Evolutionary conservation across 1,140 invertebrate species (phyloP).

Genomic region (silkworm (Bombyx mori)): DNA sequence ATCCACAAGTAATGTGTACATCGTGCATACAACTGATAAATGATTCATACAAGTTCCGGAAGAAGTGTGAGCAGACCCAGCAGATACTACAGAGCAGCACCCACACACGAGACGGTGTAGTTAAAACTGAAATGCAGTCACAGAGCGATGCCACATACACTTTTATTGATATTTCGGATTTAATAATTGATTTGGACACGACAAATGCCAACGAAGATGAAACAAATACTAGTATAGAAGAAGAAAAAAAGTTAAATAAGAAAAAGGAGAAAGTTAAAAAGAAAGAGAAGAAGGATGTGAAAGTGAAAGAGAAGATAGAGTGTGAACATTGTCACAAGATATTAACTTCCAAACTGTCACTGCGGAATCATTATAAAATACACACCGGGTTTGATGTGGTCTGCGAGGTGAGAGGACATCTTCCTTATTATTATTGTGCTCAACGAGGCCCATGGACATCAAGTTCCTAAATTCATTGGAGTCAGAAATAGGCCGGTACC

Average conservation of each 20-base stretch:
- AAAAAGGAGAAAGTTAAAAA: conserved; percentile 16
- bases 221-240: conserved; percentile 31
- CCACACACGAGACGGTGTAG: conserved; percentile 13
- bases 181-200: not conserved
- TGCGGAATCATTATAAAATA: conserved; percentile 59
- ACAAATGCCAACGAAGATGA: conserved; percentile 31
- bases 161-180: conserved; percentile 1
- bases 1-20: conserved; percentile 46
- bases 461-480: not conserved
- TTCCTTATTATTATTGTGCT: too few relatives aligned
- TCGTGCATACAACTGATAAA: conserved; percentile 46
- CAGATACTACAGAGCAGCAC: conserved; percentile 16
- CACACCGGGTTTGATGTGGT: conserved; percentile 60
- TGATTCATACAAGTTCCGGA: conserved; percentile 40
- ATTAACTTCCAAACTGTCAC: conserved; percentile 44
- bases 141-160: not conserved
- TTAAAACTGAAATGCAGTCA: conserved; percentile 1
- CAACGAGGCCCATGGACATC: too few relatives aligned
- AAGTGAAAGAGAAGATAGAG: conserved; percentile 37
- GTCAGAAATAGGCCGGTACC: too few relatives aligned
- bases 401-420: conserved; percentile 38
- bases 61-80: conserved; percentile 40
- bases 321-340: conserved; percentile 60
- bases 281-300: conserved; percentile 25
- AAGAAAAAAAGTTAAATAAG: conserved; percentile 13